Base-by-base conservation (phyloP, 2,113 vertebrate species). In the Etheostoma spectabile region DNA sequence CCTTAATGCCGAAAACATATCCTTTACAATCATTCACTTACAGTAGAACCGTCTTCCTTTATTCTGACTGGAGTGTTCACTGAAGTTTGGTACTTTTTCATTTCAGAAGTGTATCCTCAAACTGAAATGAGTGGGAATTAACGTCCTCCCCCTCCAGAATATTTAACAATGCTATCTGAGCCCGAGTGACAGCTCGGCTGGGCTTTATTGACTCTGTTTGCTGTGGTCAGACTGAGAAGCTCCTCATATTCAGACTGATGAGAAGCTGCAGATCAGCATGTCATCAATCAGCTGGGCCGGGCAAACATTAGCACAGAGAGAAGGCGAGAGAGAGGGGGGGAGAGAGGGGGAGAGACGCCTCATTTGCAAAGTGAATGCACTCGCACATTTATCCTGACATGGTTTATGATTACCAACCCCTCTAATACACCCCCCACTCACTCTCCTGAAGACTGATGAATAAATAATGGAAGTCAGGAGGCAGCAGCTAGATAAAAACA, bases 301-400 rank as follows among this genome's bases (percentile, higher is more conserved):
- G 88, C 57, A 85, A 85, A 93, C 86, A 89, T 88, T 87, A 94
- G 89, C 86, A 89, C 75, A 73, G 77, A 57, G 67, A 38, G 60
- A 80, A 89, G 56, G 76, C 18, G 67, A 52, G 62, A 53, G 63
- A 48, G 61, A 51, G 60, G 24, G 61, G 5, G 55, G 14, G n/a
- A 83, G 13, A n/a, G 45, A 62, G 45, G 3, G 72, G 79, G 89
- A 38, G 89, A 72, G 80, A 52, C 63, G 92, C 91, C 94, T 95
- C 85, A 78, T 94, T 94, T 94, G 68, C 91, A 89, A 79, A 94
- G 89, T 86, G 92, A 93, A 95, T 95, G 95, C 94, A 93, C 91
- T 82, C 27, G 88, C 83, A 92, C 90, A 95, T 96, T 96, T 94
- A 94, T 96, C 94, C 92, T 96, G 96, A 96, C 95, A 87, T 91